Evolutionary conservation across 1,140 invertebrate species (phyloP), one percentile per base, ranked within the genome.

Genomic region (Phthorimaea operculella): DNA sequence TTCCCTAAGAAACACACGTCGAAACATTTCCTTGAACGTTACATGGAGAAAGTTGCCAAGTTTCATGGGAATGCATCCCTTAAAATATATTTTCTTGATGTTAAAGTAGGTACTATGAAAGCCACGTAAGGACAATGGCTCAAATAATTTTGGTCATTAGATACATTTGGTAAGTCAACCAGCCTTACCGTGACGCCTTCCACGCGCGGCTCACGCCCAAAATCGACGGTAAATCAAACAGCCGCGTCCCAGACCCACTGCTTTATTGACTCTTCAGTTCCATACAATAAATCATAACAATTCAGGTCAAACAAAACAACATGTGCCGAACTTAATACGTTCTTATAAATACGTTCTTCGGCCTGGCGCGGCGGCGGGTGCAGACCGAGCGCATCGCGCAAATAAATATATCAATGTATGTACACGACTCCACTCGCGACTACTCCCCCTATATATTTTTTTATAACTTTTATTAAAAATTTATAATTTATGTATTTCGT

Each of bases 231-330:
- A 83, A 84, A 84, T 82, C 69, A 82, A 84, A 83, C 80, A 83
- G 71, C 74, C 72, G 65, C 70, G 68, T 79, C 78, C 78, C 79
- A 82, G 78, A 80, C 75, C 80, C 79, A 81, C 81, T 77, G 76
- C 74, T 84, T 84, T 84, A 84, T 82, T 84, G 79, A 84, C 78
- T 79, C 69, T 81, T 77, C 80, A 83, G 80, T 76, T 76, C 71
- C 71, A 77, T 82, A 84, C 78, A 84, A 81, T 79, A 83, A 84
- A 81, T 82, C 78, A 84, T 84, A 84, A 84, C 81, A 84, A 82
- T 79, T 82, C 73, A 79, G 72, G 76, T 79, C 79, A 81, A 84
- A 84, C 79, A 84, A 84, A 84, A 84, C 78, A 84, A 84, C 79
- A 76, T 76, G 78, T 79, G 78, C 74, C 74, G 76, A 83, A 80